Evolutionary conservation across 2,797 vertebrate genomes (phyloP), one percentile per base, ranked within the genome.

Genomic region (Thaleichthys pacificus): DNA sequence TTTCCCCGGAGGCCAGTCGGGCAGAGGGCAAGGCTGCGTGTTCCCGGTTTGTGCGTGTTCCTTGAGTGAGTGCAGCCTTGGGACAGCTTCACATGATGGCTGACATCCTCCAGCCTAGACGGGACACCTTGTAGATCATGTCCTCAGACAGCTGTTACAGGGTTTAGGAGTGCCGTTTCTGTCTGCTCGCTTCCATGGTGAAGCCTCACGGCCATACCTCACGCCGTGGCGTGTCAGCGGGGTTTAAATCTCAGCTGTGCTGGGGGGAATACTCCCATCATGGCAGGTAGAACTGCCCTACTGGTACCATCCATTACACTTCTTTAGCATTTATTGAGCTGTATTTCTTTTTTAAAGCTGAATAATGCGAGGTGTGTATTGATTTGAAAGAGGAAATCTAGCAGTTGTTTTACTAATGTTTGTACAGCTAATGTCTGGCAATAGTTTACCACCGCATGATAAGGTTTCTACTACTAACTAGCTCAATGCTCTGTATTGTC

Each of bases 231-330:
- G 65, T 71, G 26, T 30, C 47, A 69, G 17, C 61, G 54, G 38
- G 47, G 65, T 74, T 79, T 64, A 26, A 74, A 80, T 68, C 7
- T 15, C 56, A 56, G 68, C 38, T 61, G 24, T 64, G 58, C 3
- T 65, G 32, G 32, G 42, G 9, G n/a, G 1, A 47, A 54, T 3
- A 3, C 26, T n/a, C n/a, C 68, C 70, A 66, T 4, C 5, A 30
- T 42, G 8, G 38, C 8, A 12, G 8, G 38, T 42, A 42, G 38
- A 42, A 42, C 38, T 9, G 38, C 8, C 2, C 11, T 9, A 42
- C 38, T 35, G 35, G 35, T 7, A 35, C 35, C 6, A 47, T 42
- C 71, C 51, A 26, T 12, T 56, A 32, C 12, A 26, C 26, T 56
- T 19, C 14, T 68, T 57, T 68, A 56, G 12, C 21, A 60, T 61